Evolutionary conservation across 2,888 invertebrate species (phyloP).

Genomic region (Mesorhabditis spiculigera): DNA sequence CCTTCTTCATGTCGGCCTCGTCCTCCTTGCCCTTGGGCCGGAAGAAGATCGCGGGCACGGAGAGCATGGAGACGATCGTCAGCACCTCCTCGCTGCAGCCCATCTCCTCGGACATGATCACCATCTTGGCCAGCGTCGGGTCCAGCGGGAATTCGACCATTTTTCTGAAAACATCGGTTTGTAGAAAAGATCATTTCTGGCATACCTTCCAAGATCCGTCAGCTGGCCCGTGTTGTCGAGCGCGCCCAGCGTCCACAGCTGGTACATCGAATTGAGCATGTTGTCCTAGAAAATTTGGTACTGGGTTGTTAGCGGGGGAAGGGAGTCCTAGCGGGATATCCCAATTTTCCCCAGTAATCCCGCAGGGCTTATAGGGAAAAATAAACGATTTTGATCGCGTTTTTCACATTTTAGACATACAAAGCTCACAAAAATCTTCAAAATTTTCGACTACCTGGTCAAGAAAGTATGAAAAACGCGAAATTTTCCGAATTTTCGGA

Average conservation of each 20-base stretch:
- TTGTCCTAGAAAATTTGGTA: slow-evolving; percentile 75
- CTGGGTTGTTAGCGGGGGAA: too few relatives aligned
- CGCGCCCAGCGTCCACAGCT: slow-evolving; percentile 97
- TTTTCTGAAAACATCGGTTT: slow-evolving; percentile 63
- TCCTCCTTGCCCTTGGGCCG: slow-evolving; percentile 96
- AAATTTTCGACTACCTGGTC: too few relatives aligned
- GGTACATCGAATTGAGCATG: slow-evolving; percentile 96
- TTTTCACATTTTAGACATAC: too few relatives aligned
- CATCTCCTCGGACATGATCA: slow-evolving; percentile 90
- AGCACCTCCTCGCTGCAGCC: slow-evolving; percentile 75
- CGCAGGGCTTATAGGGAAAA: too few relatives aligned
- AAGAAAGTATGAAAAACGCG: too few relatives aligned
- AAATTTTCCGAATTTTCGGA: too few relatives aligned
- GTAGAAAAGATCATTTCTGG: slow-evolving; percentile 2
- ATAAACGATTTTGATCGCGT: too few relatives aligned
- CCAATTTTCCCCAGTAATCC: too few relatives aligned
- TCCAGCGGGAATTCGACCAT: slow-evolving; percentile 99
- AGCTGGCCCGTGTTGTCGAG: slow-evolving; percentile 85
- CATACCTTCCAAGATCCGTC: slow-evolving; percentile 3
- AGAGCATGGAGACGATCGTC: slow-evolving; percentile 88
- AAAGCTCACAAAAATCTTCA: too few relatives aligned
- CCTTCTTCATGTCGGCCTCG: slow-evolving; percentile 91
- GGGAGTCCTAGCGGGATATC: too few relatives aligned
- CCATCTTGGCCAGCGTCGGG: slow-evolving; percentile 97
- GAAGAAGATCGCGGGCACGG: slow-evolving; percentile 97